These are phyloP conservation scores for Moxostoma hubbsi DNA, from an alignment of 2,797 vertebrate species.

Conservation along the genomic window DNA sequence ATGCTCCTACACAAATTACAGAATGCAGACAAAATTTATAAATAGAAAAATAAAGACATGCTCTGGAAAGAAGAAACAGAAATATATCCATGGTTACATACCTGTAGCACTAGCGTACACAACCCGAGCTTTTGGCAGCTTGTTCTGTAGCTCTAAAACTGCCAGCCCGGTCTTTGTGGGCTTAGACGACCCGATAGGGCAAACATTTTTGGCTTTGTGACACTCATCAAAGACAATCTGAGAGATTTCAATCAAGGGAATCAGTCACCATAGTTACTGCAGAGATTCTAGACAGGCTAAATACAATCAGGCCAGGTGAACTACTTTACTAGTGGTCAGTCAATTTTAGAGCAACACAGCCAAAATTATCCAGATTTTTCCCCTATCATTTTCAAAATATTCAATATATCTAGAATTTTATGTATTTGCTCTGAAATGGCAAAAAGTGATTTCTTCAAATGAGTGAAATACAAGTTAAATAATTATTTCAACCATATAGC, in stretches of 20 bases:
- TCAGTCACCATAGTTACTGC: slow-evolving; percentile 2
- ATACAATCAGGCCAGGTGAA: too few species aligned
- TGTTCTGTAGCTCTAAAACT: slow-evolving; percentile 96
- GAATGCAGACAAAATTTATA: neutral
- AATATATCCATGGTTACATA: slow-evolving; percentile 55
- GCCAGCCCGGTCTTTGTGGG: slow-evolving; percentile 98
- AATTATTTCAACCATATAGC: too few species aligned
- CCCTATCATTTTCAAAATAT: too few species aligned
- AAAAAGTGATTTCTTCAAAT: neutral
- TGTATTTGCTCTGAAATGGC: neutral
- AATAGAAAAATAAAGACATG: neutral
- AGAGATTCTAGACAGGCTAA: neutral
- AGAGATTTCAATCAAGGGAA: slow-evolving; percentile 74
- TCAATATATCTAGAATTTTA: neutral
- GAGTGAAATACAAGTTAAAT: too few species aligned
- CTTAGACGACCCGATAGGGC: slow-evolving; percentile 97
- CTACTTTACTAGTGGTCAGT: neutral
- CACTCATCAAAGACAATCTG: slow-evolving; percentile 98
- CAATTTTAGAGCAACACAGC: too few species aligned
- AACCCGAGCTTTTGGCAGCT: slow-evolving; percentile 95
- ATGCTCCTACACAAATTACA: slow-evolving; percentile 83
- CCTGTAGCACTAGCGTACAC: slow-evolving; percentile 98
- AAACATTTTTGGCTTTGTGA: slow-evolving; percentile 99
- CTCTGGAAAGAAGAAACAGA: neutral
- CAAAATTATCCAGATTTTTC: too few species aligned